A percentile compares a stretch with the other conserved stretches of the same genome.
phyloP scores from a whole-genome alignment of 1,140 invertebrate species.

The Ips nitidus region DNA sequence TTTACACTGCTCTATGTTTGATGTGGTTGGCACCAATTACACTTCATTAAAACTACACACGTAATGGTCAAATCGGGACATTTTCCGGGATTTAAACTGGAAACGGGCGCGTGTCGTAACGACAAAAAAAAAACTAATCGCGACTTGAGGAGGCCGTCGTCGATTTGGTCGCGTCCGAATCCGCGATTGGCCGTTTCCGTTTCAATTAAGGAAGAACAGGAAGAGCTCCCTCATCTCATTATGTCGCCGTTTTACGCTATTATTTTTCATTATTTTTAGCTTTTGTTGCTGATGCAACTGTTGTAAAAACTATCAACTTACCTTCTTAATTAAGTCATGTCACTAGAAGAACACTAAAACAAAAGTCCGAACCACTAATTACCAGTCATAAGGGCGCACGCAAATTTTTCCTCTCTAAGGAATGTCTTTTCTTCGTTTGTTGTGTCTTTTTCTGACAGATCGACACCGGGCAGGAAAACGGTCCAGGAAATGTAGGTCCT shows the following conservation, averaged over 20 bases:
- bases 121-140: slow-evolving; percentile 1
- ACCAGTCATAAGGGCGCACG: no score
- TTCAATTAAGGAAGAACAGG: slow-evolving; percentile 52
- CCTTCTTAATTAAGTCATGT: no score
- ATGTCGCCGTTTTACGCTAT: slow-evolving; percentile 51
- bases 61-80: neutral
- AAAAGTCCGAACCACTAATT: no score
- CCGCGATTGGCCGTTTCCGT: slow-evolving; percentile 52
- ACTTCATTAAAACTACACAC: no score
- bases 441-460: slow-evolving; percentile 37
- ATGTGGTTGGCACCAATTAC: no score
- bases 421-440: no score
- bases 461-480: slow-evolving; percentile 38
- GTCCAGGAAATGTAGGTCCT: slow-evolving; percentile 50
- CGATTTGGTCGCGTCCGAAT: slow-evolving; percentile 46
- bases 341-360: no score
- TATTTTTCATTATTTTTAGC: slow-evolving; percentile 51
- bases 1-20: no score
- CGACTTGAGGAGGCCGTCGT: slow-evolving; percentile 31
- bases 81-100: neutral
- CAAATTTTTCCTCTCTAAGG: no score
- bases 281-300: neutral
- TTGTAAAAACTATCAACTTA: no score
- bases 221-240: slow-evolving; percentile 54
- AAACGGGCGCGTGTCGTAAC: neutral